A percentile compares a stretch with the other conserved stretches of the same genome.
Evolutionary conservation across 2,797 vertebrate genomes (phyloP).

Genomic region (Notolepis coatsorum): DNA sequence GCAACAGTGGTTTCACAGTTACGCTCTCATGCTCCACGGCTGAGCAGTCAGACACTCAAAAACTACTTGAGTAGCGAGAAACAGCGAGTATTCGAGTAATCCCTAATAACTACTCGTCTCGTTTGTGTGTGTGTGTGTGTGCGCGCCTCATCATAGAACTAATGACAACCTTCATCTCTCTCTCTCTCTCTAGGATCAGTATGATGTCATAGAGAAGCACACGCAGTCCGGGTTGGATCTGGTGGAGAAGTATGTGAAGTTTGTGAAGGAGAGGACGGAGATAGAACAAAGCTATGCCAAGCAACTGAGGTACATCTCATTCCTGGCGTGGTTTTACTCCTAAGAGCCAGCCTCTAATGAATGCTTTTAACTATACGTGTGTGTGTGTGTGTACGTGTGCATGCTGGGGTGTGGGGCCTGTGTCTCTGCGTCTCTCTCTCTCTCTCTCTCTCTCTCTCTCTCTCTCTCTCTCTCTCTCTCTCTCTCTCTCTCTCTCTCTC

Average conservation of each 20-base stretch:
- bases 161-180: too few species aligned
- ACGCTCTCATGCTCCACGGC: too few species aligned
- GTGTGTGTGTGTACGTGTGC: conserved; percentile 11
- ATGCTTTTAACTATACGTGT: background rate
- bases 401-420: background rate
- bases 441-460: too few species aligned
- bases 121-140: too few species aligned
- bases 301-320: conserved; percentile 85
- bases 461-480: too few species aligned
- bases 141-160: too few species aligned
- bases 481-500: too few species aligned
- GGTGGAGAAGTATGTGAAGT: conserved; percentile 93
- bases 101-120: too few species aligned
- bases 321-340: conserved; percentile 13
- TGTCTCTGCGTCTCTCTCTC: conserved; percentile 1
- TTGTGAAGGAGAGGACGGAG: conserved; percentile 92
- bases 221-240: conserved; percentile 92
- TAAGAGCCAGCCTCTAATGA: background rate
- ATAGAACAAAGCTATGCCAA: conserved; percentile 92
- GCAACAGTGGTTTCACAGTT: too few species aligned
- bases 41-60: too few species aligned
- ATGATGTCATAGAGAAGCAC: conserved; percentile 90
- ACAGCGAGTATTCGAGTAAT: too few species aligned
- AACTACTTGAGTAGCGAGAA: too few species aligned
- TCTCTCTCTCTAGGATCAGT: conserved; percentile 84